A percentile compares a stretch with the other conserved stretches of the same genome.
Evolutionary conservation across 2,888 invertebrate genomes (phyloP).

Genomic region (Eristalis pertinax): DNA sequence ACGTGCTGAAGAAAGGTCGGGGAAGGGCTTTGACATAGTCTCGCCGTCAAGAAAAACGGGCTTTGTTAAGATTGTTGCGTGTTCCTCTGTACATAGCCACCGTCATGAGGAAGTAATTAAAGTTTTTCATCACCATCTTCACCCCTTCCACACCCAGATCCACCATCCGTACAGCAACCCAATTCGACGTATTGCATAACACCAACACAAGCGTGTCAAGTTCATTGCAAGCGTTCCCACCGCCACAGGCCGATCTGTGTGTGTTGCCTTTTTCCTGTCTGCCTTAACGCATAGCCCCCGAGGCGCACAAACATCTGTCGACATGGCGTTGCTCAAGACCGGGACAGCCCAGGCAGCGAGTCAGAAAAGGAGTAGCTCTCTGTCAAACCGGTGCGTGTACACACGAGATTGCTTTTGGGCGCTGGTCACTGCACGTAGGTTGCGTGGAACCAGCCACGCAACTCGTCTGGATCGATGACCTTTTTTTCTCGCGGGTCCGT

Average conservation of each 20-base stretch:
- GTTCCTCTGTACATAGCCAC: background rate
- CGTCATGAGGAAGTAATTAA: background rate
- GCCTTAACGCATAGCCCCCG: slow-evolving; percentile 37
- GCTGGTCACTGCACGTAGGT: slow-evolving; percentile 42
- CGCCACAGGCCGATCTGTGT: slow-evolving; percentile 17
- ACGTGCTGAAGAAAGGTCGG: too few species aligned
- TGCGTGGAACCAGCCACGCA: slow-evolving; percentile 17
- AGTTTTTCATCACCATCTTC: slow-evolving; percentile 1
- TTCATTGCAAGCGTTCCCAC: slow-evolving; percentile 54
- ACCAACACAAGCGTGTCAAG: slow-evolving; percentile 55
- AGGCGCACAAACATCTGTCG: slow-evolving; percentile 17
- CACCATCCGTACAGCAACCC: background rate
- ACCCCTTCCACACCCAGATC: slow-evolving; percentile 12
- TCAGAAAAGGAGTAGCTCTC: slow-evolving; percentile 32
- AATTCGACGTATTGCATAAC: slow-evolving; percentile 20
- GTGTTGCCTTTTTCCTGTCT: slow-evolving; percentile 1
- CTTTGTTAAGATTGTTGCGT: too few species aligned
- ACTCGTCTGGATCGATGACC: slow-evolving; percentile 62
- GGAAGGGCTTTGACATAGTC: too few species aligned
- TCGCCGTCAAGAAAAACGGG: too few species aligned
- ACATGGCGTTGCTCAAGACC: slow-evolving; percentile 26
- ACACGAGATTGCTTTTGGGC: slow-evolving; percentile 32
- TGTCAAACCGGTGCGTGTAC: slow-evolving; percentile 46
- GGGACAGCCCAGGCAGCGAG: background rate
- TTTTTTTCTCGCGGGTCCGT: slow-evolving; percentile 21